phyloP scores from a whole-genome alignment of 2,888 invertebrate species.

The Papilio demoleus region DNA sequence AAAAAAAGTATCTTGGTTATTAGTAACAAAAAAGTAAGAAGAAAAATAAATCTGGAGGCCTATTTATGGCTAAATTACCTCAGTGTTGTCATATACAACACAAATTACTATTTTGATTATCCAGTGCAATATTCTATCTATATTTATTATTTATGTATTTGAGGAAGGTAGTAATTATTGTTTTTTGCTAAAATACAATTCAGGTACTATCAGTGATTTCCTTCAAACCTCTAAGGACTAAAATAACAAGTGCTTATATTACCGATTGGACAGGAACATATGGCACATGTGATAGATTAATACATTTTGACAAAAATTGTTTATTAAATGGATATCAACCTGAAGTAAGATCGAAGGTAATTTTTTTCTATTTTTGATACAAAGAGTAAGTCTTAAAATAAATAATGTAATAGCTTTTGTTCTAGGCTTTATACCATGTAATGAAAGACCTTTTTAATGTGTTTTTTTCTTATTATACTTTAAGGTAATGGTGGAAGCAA shows the following conservation, averaged over 20 bases:
- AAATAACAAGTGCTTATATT: constrained; percentile 79
- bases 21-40: no score
- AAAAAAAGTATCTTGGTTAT: no score
- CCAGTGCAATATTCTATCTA: no score
- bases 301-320: constrained; percentile 84
- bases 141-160: no score
- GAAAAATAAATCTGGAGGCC: no score
- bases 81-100: no score
- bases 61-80: no score
- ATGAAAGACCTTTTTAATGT: neutral
- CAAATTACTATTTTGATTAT: no score
- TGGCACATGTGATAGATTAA: constrained; percentile 84
- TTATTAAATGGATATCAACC: constrained; percentile 82
- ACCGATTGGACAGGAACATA: constrained; percentile 68
- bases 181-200: constrained; percentile 53
- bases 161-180: no score
- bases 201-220: constrained; percentile 85
- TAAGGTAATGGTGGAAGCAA: constrained; percentile 85
- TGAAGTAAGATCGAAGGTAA: constrained; percentile 83
- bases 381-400: no score
- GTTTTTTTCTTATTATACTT: constrained; percentile 43
- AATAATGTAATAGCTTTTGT: no score
- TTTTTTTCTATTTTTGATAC: constrained; percentile 31
- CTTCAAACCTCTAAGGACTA: constrained; percentile 84
- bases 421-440: constrained; percentile 51